Conservation (phyloP, 2,797 vertebrate species). For the Lacerta viridis region DNA sequence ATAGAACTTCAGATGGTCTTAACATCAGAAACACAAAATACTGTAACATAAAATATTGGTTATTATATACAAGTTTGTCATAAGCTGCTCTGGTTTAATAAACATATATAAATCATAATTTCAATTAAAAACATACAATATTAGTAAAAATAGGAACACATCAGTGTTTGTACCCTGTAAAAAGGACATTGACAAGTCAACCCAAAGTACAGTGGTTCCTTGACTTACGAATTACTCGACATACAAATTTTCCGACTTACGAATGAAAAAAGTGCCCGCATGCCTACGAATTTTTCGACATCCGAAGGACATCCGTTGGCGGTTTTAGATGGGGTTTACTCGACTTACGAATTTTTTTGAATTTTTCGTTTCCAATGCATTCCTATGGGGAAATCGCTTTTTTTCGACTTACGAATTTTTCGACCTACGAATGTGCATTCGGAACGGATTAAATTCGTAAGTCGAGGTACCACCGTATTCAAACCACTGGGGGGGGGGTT, state of each 20-base stretch:
- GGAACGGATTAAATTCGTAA: no score
- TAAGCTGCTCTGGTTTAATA: conserved; percentile 94
- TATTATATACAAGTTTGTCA: conserved; percentile 96
- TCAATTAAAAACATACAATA: neutral
- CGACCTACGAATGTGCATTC: no score
- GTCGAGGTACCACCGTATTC: conserved; percentile 58
- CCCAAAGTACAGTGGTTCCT: conserved; percentile 73
- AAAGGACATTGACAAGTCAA: conserved; percentile 91
- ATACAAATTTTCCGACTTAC: no score
- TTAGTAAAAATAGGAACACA: conserved; percentile 90
- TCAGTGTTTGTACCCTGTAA: conserved; percentile 98
- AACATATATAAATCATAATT: conserved; percentile 89
- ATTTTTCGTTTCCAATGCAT: no score
- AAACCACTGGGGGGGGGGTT: conserved; percentile 75
- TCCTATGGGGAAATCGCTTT: no score
- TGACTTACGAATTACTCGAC: no score
- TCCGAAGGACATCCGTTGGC: no score
- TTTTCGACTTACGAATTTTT: no score
- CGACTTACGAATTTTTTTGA: no score
- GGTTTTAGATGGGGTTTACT: no score
- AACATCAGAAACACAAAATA: conserved; percentile 87
- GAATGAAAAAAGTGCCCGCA: no score
- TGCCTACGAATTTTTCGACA: no score
- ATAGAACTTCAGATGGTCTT: conserved; percentile 85
- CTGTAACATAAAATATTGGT: conserved; percentile 91